phyloP scores from a whole-genome alignment of 1,140 invertebrate genomes.

The Neodiprion lecontei region DNA sequence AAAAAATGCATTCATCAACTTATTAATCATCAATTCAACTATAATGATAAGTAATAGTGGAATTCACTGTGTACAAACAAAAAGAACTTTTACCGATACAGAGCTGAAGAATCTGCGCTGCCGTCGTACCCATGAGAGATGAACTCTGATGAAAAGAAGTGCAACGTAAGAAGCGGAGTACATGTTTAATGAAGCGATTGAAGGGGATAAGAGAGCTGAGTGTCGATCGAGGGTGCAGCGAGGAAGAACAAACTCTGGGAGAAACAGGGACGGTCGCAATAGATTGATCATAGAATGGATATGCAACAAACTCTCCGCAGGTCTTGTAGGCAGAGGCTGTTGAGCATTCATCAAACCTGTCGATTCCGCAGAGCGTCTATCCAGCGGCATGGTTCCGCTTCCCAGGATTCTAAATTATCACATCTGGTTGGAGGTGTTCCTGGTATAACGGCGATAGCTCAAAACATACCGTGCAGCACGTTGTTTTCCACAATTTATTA shows the following conservation, averaged over 20 bases:
- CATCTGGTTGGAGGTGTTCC: slow-evolving; percentile 31
- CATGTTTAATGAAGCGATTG: neutral
- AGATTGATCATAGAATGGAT: slow-evolving; percentile 32
- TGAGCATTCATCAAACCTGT: slow-evolving; percentile 52
- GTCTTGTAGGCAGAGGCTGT: slow-evolving; percentile 40
- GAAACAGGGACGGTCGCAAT: neutral
- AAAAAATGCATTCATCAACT: no score
- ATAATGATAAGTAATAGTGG: no score
- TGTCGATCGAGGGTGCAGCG: neutral
- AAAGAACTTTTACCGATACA: no score
- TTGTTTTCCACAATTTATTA: slow-evolving; percentile 17
- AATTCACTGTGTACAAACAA: no score
- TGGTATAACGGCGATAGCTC: slow-evolving; percentile 32
- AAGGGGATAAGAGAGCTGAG: neutral
- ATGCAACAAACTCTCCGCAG: slow-evolving; percentile 45
- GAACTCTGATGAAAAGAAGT: neutral
- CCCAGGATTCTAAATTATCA: slow-evolving; percentile 47
- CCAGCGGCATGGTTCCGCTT: slow-evolving; percentile 48
- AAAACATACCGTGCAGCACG: slow-evolving; percentile 36
- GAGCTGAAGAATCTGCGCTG: no score
- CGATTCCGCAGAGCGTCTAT: slow-evolving; percentile 49
- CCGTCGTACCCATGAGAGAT: neutral
- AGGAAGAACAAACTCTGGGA: neutral
- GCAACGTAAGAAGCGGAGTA: neutral
- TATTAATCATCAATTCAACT: no score